Percentiles rank a stretch among this genome's conserved stretches.
Conservation (phyloP, 2,888 invertebrate genomes). For the Cryptocephalus moraei region DNA sequence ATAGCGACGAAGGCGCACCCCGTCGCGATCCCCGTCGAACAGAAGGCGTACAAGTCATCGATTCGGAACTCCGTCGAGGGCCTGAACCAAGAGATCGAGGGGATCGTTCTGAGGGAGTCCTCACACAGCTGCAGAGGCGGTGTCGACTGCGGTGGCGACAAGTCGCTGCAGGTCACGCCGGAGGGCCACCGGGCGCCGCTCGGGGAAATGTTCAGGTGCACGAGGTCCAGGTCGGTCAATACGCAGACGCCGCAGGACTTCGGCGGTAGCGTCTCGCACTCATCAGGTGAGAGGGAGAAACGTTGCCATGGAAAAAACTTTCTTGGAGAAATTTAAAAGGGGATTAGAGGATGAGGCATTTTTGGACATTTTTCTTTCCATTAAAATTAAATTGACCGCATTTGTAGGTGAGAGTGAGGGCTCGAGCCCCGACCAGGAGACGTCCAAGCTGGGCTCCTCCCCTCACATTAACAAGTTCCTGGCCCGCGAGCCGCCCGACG, state of each 20-base stretch:
- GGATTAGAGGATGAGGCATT: too few relatives aligned
- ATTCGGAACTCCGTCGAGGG: constrained; percentile 73
- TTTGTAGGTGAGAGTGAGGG: constrained; percentile 59
- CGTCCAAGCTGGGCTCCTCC: constrained; percentile 63
- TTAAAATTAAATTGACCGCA: too few relatives aligned
- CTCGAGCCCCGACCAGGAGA: constrained; percentile 66
- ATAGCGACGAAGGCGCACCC: constrained; percentile 39
- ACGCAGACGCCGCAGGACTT: constrained; percentile 69
- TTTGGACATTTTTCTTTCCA: too few relatives aligned
- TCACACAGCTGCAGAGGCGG: constrained; percentile 5
- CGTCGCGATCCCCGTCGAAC: constrained; percentile 42
- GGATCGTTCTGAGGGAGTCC: constrained; percentile 52
- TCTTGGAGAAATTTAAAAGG: neutral
- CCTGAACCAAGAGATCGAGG: constrained; percentile 78
- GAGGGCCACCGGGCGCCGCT: constrained; percentile 81
- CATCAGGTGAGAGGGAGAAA: constrained; percentile 49
- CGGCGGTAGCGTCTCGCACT: constrained; percentile 56
- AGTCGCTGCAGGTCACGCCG: constrained; percentile 56
- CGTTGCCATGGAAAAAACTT: neutral
- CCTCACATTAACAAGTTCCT: constrained; percentile 78
- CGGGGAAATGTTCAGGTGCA: constrained; percentile 52
- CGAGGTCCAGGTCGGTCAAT: constrained; percentile 57
- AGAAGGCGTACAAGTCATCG: too few relatives aligned
- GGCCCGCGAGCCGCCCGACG: constrained; percentile 81
- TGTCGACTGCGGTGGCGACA: constrained; percentile 7